Evolutionary conservation across 2,888 invertebrate species (phyloP).

Genomic region (Acanthopleura granulata): DNA sequence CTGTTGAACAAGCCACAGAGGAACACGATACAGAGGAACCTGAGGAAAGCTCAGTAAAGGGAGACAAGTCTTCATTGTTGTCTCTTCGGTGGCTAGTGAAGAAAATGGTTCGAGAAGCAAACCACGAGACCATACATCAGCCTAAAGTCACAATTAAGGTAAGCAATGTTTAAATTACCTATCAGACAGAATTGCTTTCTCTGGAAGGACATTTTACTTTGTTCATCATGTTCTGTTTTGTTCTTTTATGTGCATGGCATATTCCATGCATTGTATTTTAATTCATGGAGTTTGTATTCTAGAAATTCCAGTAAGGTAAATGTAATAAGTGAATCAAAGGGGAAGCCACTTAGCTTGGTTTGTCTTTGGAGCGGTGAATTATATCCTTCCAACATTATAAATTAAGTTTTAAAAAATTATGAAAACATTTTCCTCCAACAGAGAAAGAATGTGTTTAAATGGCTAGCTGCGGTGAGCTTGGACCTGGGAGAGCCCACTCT

Average conservation of each 20-base stretch:
- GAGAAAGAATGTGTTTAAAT: conserved; percentile 86
- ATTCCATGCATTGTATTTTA: no score
- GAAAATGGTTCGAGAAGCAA: conserved; percentile 81
- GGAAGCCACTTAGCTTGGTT: no score
- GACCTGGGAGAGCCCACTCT: conserved; percentile 74
- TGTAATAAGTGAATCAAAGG: no score
- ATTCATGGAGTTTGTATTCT: no score
- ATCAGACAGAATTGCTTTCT: no score
- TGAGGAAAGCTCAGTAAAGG: neutral
- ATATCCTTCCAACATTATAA: no score
- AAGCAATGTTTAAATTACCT: no score
- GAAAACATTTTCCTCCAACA: conserved; percentile 68
- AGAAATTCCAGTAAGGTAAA: no score
- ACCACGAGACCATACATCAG: conserved; percentile 82
- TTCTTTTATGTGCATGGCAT: no score
- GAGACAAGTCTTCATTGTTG: conserved; percentile 23
- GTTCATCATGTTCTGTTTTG: no score
- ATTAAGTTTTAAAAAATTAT: neutral
- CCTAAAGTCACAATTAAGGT: conserved; percentile 80
- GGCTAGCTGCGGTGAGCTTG: conserved; percentile 82
- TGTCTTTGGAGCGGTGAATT: no score
- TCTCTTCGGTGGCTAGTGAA: conserved; percentile 72
- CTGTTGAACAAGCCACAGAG: neutral
- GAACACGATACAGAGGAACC: neutral
- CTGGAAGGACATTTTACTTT: no score